A percentile compares a stretch with the other conserved stretches of the same genome.
Conservation (phyloP, 2,888 invertebrate genomes). For the Branchellion lobata region DNA sequence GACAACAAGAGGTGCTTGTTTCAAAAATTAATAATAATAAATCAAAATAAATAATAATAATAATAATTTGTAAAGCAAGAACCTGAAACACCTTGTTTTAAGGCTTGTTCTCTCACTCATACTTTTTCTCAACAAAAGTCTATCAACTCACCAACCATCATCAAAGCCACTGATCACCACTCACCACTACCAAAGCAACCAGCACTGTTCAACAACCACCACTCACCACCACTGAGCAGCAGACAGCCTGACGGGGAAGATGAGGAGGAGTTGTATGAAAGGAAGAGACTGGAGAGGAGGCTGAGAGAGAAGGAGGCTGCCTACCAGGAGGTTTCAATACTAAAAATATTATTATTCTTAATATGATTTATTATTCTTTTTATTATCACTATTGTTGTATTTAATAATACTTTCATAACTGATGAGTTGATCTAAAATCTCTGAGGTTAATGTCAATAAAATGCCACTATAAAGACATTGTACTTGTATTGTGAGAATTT, state of each 20-base stretch:
- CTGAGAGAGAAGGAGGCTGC: conserved; percentile 91
- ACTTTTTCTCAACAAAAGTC: too few species aligned
- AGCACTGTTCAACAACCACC: too few species aligned
- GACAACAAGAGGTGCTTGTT: neutral
- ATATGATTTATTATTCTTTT: neutral
- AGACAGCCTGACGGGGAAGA: conserved; percentile 62
- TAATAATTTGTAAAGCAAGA: too few species aligned
- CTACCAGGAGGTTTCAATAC: conserved; percentile 75
- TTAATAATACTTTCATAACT: too few species aligned
- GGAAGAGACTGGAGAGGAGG: conserved; percentile 83
- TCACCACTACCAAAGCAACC: too few species aligned
- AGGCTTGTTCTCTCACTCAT: neutral
- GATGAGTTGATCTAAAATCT: too few species aligned
- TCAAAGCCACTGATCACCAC: too few species aligned
- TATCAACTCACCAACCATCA: too few species aligned
- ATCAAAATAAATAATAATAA: neutral
- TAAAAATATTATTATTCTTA: neutral
- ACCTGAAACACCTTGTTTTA: neutral
- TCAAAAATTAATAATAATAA: neutral
- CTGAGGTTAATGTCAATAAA: neutral
- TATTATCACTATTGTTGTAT: too few species aligned
- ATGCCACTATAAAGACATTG: too few species aligned
- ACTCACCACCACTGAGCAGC: too few species aligned
- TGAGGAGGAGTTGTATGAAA: conserved; percentile 87
- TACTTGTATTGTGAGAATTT: too few species aligned